Evolutionary conservation across 2,888 invertebrate genomes (phyloP).

Genomic region (Itoplectis maculator): DNA sequence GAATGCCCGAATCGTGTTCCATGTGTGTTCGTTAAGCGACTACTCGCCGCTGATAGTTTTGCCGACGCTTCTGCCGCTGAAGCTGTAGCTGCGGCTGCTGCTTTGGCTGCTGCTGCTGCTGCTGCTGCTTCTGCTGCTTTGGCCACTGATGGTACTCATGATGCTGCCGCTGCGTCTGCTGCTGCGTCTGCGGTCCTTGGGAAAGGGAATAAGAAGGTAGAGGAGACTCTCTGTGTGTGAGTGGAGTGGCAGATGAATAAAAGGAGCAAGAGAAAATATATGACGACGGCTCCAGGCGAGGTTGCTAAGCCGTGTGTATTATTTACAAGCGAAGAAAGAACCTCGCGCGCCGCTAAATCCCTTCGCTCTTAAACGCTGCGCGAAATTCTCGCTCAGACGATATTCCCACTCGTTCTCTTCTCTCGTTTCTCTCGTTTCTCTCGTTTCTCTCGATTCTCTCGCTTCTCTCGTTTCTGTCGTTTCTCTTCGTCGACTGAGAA

Average conservation of each 20-base stretch:
- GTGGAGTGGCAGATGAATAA: slow-evolving; percentile 52
- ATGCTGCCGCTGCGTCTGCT: background rate
- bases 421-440: slow-evolving; percentile 25
- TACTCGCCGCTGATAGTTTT: too few species aligned
- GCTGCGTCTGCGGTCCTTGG: background rate
- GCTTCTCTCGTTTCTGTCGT: too few species aligned
- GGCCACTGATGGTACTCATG: background rate
- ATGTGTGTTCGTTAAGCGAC: slow-evolving; percentile 31
- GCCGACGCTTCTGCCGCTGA: too few species aligned
- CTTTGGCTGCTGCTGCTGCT: background rate
- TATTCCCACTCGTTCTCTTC: slow-evolving; percentile 4
- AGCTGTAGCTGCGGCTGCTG: too few species aligned
- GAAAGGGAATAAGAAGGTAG: slow-evolving; percentile 51
- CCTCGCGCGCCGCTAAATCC: slow-evolving; percentile 47
- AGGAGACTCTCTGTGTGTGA: slow-evolving; percentile 12
- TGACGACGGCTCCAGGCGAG: slow-evolving; percentile 53
- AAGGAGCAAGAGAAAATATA: slow-evolving; percentile 45
- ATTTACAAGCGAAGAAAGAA: slow-evolving; percentile 53
- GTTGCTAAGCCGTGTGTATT: slow-evolving; percentile 60
- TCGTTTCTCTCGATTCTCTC: background rate
- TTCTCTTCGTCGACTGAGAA: slow-evolving; percentile 50
- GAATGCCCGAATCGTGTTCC: slow-evolving; percentile 27
- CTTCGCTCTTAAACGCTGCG: slow-evolving; percentile 33
- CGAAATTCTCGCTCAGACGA: slow-evolving; percentile 9
- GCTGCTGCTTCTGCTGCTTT: slow-evolving; percentile 4